phyloP scores from a whole-genome alignment of 2,888 invertebrate genomes.

The Brachypterus glaber region DNA sequence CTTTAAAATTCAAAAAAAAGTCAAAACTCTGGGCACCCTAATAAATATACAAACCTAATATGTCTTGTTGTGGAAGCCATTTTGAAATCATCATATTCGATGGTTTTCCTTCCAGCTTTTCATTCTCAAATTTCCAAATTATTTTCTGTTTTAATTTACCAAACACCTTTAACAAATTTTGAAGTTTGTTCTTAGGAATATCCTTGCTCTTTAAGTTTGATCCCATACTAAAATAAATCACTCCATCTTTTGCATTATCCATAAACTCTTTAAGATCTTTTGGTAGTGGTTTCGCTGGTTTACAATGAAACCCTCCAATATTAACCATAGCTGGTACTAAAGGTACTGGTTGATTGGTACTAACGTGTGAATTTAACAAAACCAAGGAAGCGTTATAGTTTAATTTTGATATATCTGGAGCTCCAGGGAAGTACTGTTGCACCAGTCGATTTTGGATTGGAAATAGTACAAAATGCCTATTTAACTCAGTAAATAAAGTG shows the following conservation, averaged over 20 bases:
- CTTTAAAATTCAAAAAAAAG: too few species aligned
- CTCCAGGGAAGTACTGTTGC: slow-evolving; percentile 28
- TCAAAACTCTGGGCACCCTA: too few species aligned
- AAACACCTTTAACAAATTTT: slow-evolving; percentile 48
- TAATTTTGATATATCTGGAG: slow-evolving; percentile 23
- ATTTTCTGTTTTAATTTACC: slow-evolving; percentile 50
- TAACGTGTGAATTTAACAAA: slow-evolving; percentile 39
- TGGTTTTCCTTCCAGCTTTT: slow-evolving; percentile 28
- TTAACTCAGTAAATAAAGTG: slow-evolving; percentile 2
- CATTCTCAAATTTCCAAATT: slow-evolving; percentile 60
- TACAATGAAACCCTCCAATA: slow-evolving; percentile 46
- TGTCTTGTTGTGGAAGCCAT: slow-evolving; percentile 30
- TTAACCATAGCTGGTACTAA: slow-evolving; percentile 45
- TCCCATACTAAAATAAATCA: slow-evolving; percentile 51
- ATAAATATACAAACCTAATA: slow-evolving; percentile 27
- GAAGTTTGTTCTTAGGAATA: slow-evolving; percentile 43
- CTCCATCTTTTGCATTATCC: slow-evolving; percentile 45
- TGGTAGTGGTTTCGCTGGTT: slow-evolving; percentile 26
- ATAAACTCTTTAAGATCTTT: slow-evolving; percentile 43
- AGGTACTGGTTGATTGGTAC: slow-evolving; percentile 41
- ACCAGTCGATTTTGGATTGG: slow-evolving; percentile 25
- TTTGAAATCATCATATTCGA: slow-evolving; percentile 35
- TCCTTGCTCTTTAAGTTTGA: slow-evolving; percentile 49
- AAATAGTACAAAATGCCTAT: slow-evolving; percentile 18
- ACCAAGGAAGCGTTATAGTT: slow-evolving; percentile 28